Evolutionary conservation across 2,888 invertebrate species (phyloP).

Genomic region (Thyatira batis): DNA sequence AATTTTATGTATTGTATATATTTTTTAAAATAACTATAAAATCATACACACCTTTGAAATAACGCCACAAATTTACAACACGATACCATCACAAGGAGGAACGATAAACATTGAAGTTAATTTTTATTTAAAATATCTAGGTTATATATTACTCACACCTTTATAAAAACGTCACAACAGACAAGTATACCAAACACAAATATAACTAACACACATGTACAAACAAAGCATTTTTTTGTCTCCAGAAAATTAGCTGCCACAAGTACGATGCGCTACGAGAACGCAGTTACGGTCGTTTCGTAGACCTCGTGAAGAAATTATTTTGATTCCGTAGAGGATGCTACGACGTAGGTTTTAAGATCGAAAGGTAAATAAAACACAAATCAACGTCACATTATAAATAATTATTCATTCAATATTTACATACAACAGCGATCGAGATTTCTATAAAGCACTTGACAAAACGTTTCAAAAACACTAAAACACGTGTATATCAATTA

Average conservation of each 20-base stretch:
- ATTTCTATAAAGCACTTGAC: background rate
- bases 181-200: slow-evolving; percentile 13
- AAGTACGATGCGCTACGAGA: slow-evolving; percentile 14
- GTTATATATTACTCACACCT: too few relatives aligned
- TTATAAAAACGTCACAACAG: background rate
- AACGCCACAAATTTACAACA: slow-evolving; percentile 26
- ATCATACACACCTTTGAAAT: slow-evolving; percentile 2
- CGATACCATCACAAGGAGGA: slow-evolving; percentile 21
- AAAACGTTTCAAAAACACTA: background rate
- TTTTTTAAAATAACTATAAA: too few relatives aligned
- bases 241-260: slow-evolving; percentile 23
- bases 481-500: background rate
- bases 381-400: slow-evolving; percentile 64
- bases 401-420: slow-evolving; percentile 73
- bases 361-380: slow-evolving; percentile 55
- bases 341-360: slow-evolving; percentile 11
- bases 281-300: too few relatives aligned
- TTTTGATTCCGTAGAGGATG: slow-evolving; percentile 6
- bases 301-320: slow-evolving; percentile 3
- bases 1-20: too few relatives aligned
- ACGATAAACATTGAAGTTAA: too few relatives aligned
- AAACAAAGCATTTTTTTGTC: slow-evolving; percentile 18
- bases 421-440: slow-evolving; percentile 54
- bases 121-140: too few relatives aligned
- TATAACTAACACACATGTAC: slow-evolving; percentile 26